phyloP scores from a whole-genome alignment of 30 jellyfish, hydroid and myxozoan species.

The Aurelia coerulea region DNA sequence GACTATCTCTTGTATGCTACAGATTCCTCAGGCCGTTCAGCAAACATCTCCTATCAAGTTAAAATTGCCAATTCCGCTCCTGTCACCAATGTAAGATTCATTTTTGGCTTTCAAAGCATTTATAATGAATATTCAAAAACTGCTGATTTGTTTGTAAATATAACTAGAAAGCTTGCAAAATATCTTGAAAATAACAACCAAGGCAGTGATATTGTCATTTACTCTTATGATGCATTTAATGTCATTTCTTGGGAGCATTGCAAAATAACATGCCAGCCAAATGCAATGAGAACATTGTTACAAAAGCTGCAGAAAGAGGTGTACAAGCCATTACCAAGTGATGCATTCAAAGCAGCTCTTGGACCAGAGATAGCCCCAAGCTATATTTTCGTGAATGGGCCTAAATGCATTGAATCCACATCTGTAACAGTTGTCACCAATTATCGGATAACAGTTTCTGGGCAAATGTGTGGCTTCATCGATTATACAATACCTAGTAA shows the following conservation, averaged over 20 bases:
- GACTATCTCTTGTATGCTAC: slow-evolving; percentile 69
- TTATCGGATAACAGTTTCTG: background rate
- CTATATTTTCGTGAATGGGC: slow-evolving; percentile 63
- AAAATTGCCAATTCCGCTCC: slow-evolving; percentile 40
- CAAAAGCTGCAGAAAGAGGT: slow-evolving; percentile 49
- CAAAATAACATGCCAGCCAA: slow-evolving; percentile 58
- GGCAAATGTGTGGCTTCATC: slow-evolving; percentile 55
- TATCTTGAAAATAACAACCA: slow-evolving; percentile 25
- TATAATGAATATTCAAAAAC: background rate
- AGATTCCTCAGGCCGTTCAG: slow-evolving; percentile 87
- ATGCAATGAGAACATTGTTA: slow-evolving; percentile 12
- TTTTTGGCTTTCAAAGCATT: slow-evolving; percentile 54
- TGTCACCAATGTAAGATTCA: slow-evolving; percentile 35
- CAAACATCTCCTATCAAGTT: slow-evolving; percentile 68
- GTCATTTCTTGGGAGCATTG: slow-evolving; percentile 38
- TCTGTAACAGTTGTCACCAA: slow-evolving; percentile 14
- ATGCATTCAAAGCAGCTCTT: slow-evolving; percentile 49
- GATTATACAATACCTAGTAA: slow-evolving; percentile 38
- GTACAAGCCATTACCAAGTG: slow-evolving; percentile 67
- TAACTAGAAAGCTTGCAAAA: slow-evolving; percentile 36
- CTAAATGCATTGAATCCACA: slow-evolving; percentile 55
- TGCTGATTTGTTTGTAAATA: slow-evolving; percentile 37
- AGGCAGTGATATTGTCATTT: slow-evolving; percentile 1
- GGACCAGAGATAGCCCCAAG: slow-evolving; percentile 47
- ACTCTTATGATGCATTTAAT: slow-evolving; percentile 18